A percentile compares a stretch with the other conserved stretches of the same genome.
phyloP scores from a whole-genome alignment of 2,888 invertebrate species.

The Sphecodes monilicornis region DNA sequence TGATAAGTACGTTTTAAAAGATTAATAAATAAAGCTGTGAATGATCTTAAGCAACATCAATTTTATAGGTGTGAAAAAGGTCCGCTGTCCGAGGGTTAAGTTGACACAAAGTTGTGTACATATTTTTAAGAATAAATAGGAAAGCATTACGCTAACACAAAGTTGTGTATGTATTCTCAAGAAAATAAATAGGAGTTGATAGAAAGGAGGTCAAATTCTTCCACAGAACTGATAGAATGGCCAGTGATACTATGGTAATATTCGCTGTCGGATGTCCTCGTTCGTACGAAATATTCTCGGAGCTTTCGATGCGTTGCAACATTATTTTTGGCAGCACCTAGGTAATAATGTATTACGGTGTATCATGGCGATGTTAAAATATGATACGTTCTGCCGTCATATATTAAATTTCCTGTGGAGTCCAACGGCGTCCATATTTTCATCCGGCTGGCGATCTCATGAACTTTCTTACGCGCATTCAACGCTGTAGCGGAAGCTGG shows the following conservation, averaged over 20 bases:
- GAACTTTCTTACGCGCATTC: conserved; percentile 60
- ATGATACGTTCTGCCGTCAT: conserved; percentile 38
- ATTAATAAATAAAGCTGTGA: background rate
- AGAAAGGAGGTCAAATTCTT: no score
- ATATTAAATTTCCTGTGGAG: conserved; percentile 50
- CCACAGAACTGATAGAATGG: background rate
- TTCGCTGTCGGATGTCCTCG: conserved; percentile 28
- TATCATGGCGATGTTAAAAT: conserved; percentile 47
- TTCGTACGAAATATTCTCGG: background rate
- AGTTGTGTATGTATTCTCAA: background rate
- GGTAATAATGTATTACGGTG: conserved; percentile 41
- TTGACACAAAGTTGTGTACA: background rate
- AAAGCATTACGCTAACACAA: background rate
- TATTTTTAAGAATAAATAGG: background rate
- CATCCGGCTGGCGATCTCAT: conserved; percentile 55
- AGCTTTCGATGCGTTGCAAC: conserved; percentile 15
- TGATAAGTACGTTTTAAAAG: background rate
- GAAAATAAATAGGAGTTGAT: background rate
- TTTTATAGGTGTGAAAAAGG: background rate
- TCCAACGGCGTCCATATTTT: conserved; percentile 54
- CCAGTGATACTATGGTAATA: conserved; percentile 21
- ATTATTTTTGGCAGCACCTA: conserved; percentile 44
- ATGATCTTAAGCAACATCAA: background rate
- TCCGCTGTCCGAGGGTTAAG: background rate
- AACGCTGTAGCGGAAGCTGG: conserved; percentile 51